Evolutionary conservation across 2,113 vertebrate genomes (phyloP), one percentile per base, ranked within the genome.

Genomic region (Perccottus glenii): DNA sequence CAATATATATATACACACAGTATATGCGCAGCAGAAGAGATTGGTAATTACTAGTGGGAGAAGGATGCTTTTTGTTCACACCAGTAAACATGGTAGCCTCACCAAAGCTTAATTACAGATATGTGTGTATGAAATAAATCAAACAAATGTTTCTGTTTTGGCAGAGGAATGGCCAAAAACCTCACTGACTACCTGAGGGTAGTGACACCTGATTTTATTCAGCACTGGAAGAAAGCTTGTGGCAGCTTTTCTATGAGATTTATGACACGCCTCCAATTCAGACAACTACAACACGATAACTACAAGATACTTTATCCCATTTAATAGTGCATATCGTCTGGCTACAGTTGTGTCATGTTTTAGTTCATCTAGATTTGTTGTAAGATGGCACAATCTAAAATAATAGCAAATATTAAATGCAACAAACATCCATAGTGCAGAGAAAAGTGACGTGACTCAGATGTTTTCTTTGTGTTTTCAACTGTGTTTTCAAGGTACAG

Each of bases 121-220:
- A 33, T 61, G 38, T 50, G 9, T 9, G 2, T 57, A 55, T 47
- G 6, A 11, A 4, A 79, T 51, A 27, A 73, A 82, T 44, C 65
- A 78, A 48, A 32, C 65, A 68, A 56, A 56, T 71, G 67, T 73
- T 27, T 27, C 19, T 27, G 1, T 27, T 42, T 27, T 75, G 59
- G 70, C 55, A 80, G 64, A 62, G 70, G 70, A 82, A 71, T 76
- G 59, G 67, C 9, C 53, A 27, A 74, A 82, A 58, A 15, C 51
- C 36, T 68, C 43, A 15, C 15, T 16, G 8, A 32, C 48, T 62
- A 81, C 77, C 43, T 42, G 32, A 12, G 9, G 6, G 44, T 71
- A 65, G 46, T 53, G 42, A 57, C 14, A 38, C 42, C 61, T 69
- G 9, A 79, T 82, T 73, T 73, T 65, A 43, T 36, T 55, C 62